phyloP scores from a whole-genome alignment of 2,888 invertebrate genomes.

The Scaptomyza reducta region DNA sequence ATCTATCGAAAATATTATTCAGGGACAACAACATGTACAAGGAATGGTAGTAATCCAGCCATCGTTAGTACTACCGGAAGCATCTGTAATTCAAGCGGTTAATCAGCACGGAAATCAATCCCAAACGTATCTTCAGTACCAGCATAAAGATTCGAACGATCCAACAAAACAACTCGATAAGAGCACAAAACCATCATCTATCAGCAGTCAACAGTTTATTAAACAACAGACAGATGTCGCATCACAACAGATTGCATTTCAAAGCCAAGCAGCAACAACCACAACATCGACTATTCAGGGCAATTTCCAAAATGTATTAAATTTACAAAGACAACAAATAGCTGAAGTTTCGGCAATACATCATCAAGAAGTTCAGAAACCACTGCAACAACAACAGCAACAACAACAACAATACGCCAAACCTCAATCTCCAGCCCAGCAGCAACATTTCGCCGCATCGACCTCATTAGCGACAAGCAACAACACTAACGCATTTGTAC shows the following conservation, averaged over 20 bases:
- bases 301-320: conserved; percentile 76
- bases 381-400: conserved; percentile 40
- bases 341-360: conserved; percentile 42
- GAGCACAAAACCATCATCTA: conserved; percentile 46
- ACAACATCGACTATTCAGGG: conserved; percentile 63
- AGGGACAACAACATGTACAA: conserved; percentile 10
- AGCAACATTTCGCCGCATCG: conserved; percentile 34
- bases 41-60: conserved; percentile 28
- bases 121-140: conserved; percentile 32
- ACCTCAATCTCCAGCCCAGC: conserved; percentile 60
- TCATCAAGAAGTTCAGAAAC: conserved; percentile 31
- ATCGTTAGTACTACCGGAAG: conserved; percentile 52
- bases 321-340: conserved; percentile 69
- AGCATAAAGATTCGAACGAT: conserved; percentile 35
- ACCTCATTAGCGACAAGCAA: conserved; percentile 24
- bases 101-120: conserved; percentile 58
- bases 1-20: conserved; percentile 11
- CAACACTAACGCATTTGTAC: conserved; percentile 35
- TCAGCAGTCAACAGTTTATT: conserved; percentile 34
- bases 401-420: conserved; percentile 38
- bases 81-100: conserved; percentile 31
- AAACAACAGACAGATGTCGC: conserved; percentile 16
- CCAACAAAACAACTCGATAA: conserved; percentile 26
- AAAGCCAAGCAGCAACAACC: conserved; percentile 40
- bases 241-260: conserved; percentile 28